Evolutionary conservation across 2,888 invertebrate species (phyloP).

Genomic region (Drosophila parthenogenetica): DNA sequence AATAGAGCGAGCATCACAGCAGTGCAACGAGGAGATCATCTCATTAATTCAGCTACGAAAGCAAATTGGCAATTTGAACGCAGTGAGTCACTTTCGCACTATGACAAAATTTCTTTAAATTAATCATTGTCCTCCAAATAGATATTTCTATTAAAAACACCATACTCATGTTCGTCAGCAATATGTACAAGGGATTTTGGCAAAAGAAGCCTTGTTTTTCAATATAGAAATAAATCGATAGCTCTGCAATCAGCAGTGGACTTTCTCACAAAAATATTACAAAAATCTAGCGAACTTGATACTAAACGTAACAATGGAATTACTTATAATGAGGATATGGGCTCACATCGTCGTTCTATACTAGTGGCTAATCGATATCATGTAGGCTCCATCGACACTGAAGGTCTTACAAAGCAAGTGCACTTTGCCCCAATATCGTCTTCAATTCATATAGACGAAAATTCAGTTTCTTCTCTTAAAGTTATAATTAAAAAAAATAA

Average conservation of each 20-base stretch:
- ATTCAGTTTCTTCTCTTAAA: neutral
- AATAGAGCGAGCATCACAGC: slow-evolving; percentile 17
- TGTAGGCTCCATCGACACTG: neutral
- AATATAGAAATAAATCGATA: neutral
- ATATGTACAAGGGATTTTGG: neutral
- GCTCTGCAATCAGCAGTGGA: slow-evolving; percentile 30
- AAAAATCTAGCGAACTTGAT: no score
- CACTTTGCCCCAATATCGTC: slow-evolving; percentile 32
- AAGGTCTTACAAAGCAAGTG: slow-evolving; percentile 30
- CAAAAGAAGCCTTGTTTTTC: neutral
- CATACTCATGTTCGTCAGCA: neutral
- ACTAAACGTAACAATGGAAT: neutral
- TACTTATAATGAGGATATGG: neutral
- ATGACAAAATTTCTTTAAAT: neutral
- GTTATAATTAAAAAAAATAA: neutral
- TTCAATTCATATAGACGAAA: neutral
- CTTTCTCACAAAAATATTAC: slow-evolving; percentile 14
- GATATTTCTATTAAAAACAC: neutral
- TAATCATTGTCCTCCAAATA: neutral
- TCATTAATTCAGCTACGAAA: slow-evolving; percentile 11
- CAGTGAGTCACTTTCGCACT: neutral
- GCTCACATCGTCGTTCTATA: slow-evolving; percentile 35
- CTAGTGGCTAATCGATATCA: neutral
- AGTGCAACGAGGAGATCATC: slow-evolving; percentile 30
- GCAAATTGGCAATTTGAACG: neutral